Conservation (phyloP, 2,888 invertebrate genomes). For the Omphaloscelis lunosa region DNA sequence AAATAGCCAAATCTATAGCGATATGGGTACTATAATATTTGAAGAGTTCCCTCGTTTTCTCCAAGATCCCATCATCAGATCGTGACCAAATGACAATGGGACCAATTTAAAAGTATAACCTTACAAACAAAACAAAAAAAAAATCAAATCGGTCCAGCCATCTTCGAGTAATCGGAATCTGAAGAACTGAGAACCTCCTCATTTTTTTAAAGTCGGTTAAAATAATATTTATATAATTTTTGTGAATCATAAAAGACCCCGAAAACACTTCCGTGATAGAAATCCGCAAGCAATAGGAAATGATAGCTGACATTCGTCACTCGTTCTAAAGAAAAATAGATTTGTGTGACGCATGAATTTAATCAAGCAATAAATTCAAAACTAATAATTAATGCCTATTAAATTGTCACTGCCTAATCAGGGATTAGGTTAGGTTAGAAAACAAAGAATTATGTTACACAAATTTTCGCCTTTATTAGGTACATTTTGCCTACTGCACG, state of each 20-base stretch:
- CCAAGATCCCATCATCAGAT: no score
- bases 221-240: no score
- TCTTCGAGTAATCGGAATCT: no score
- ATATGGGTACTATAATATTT: no score
- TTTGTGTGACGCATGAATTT: constrained; percentile 9
- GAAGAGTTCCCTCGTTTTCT: no score
- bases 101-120: no score
- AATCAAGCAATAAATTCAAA: constrained; percentile 26
- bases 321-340: background rate
- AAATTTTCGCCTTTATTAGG: background rate
- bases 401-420: constrained; percentile 17
- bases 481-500: background rate
- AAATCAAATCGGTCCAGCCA: no score
- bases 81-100: no score
- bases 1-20: no score
- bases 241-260: background rate
- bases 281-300: constrained; percentile 9
- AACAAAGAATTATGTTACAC: background rate
- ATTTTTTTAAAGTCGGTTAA: no score
- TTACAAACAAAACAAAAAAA: no score
- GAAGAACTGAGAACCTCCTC: no score
- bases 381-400: constrained; percentile 1
- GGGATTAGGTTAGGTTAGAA: constrained; percentile 18
- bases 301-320: constrained; percentile 12
- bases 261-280: constrained; percentile 9